Conservation (phyloP, 2,888 invertebrate species). For the Agrochola lota region DNA sequence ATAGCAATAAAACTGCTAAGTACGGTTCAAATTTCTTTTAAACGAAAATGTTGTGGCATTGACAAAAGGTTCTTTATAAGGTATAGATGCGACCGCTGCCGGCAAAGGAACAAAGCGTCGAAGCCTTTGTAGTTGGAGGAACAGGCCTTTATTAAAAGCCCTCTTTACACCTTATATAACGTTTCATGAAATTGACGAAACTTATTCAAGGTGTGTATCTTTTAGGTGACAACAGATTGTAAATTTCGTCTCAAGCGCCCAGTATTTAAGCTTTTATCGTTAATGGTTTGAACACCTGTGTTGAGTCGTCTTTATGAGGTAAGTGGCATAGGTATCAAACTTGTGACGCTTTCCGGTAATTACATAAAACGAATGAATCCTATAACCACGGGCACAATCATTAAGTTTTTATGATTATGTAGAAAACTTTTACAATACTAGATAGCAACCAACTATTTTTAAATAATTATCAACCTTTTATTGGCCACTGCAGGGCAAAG, state of each 20-base stretch:
- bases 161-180: slow-evolving; percentile 77
- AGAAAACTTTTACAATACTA: background rate
- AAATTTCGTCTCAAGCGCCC: slow-evolving; percentile 34
- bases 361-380: background rate
- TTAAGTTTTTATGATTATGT: background rate
- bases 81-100: slow-evolving; percentile 70
- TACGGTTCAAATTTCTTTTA: slow-evolving; percentile 62
- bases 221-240: slow-evolving; percentile 45
- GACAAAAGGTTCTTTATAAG: slow-evolving; percentile 72
- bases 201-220: slow-evolving; percentile 61
- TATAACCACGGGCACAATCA: background rate
- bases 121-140: slow-evolving; percentile 76
- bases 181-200: slow-evolving; percentile 74
- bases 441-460: background rate
- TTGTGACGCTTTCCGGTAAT: slow-evolving; percentile 8
- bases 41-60: slow-evolving; percentile 69
- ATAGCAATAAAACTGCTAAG: slow-evolving; percentile 48
- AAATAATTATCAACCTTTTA: background rate
- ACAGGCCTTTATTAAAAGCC: slow-evolving; percentile 81
- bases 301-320: slow-evolving; percentile 28
- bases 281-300: slow-evolving; percentile 60
- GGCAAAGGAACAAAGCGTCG: slow-evolving; percentile 74
- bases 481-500: background rate
- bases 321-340: background rate
- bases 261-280: slow-evolving; percentile 56